A percentile compares a stretch with the other conserved stretches of the same genome.
These are phyloP conservation scores for Axis porcinus DNA, from an alignment of 2,113 vertebrate species.

Conservation along the genomic window DNA sequence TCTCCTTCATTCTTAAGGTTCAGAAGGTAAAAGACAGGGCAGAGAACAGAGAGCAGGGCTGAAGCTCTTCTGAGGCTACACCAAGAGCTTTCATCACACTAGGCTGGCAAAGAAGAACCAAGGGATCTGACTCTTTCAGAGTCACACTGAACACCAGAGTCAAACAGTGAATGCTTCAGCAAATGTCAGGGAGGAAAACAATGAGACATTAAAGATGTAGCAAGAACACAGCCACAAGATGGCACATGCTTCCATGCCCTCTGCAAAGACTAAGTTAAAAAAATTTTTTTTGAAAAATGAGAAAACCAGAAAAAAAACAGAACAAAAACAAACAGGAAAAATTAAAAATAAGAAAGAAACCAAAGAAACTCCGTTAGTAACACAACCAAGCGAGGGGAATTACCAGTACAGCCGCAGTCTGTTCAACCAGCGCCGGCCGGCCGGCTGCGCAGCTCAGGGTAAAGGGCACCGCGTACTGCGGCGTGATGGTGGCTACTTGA, in stretches of 20 bases:
- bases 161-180: slow-evolving; percentile 83
- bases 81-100: slow-evolving; percentile 72
- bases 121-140: slow-evolving; percentile 78
- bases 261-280: slow-evolving; percentile 83
- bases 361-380: slow-evolving; percentile 85
- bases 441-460: slow-evolving; percentile 96
- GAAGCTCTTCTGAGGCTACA: slow-evolving; percentile 71
- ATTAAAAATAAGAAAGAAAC: slow-evolving; percentile 70
- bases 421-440: slow-evolving; percentile 97
- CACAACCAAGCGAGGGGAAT: slow-evolving; percentile 88
- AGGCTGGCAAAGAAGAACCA: slow-evolving; percentile 77
- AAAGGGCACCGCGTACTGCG: slow-evolving; percentile 98
- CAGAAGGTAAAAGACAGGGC: slow-evolving; percentile 69
- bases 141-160: slow-evolving; percentile 82
- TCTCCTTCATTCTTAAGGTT: slow-evolving; percentile 74
- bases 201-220: slow-evolving; percentile 82
- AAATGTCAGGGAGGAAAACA: slow-evolving; percentile 81
- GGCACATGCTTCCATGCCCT: slow-evolving; percentile 89
- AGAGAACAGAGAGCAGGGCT: slow-evolving; percentile 69
- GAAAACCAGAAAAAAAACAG: slow-evolving; percentile 64
- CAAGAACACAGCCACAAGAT: slow-evolving; percentile 87
- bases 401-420: slow-evolving; percentile 99
- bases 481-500: slow-evolving; percentile 95
- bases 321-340: slow-evolving; percentile 63
- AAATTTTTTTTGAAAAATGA: slow-evolving; percentile 61